These are phyloP conservation scores for Morpho deidamia DNA, from an alignment of 2,888 invertebrate species.

Conservation along the genomic window DNA sequence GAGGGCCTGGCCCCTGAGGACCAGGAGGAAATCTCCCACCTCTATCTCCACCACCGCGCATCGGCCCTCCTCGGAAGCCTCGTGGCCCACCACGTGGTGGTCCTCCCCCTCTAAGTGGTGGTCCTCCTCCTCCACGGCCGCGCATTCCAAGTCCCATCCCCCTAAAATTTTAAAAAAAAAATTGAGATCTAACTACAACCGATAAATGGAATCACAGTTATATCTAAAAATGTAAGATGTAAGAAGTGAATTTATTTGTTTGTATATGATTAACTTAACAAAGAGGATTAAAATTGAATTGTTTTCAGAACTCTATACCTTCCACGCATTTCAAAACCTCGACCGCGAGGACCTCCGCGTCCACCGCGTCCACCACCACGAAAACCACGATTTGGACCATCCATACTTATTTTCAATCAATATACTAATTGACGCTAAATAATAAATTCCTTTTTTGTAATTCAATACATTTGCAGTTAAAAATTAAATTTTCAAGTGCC, in stretches of 20 bases:
- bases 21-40: constrained; percentile 63
- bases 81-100: constrained; percentile 57
- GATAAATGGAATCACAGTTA: no score
- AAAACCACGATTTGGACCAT: constrained; percentile 43
- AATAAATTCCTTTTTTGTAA: neutral
- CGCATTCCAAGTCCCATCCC: constrained; percentile 60
- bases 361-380: constrained; percentile 62
- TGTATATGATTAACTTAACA: no score
- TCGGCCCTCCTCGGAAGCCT: constrained; percentile 63
- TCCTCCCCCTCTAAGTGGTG: constrained; percentile 38
- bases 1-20: constrained; percentile 69
- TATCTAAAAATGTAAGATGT: no score
- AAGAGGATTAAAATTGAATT: no score
- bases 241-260: no score
- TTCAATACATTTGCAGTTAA: no score
- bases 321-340: constrained; percentile 70
- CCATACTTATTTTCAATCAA: constrained; percentile 17
- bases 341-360: constrained; percentile 63
- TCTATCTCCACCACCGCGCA: constrained; percentile 67
- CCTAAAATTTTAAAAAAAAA: neutral
- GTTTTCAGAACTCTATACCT: constrained; percentile 37
- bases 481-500: no score
- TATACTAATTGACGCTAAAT: neutral
- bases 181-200: no score
- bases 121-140: constrained; percentile 44